Evolutionary conservation across 2,888 invertebrate genomes (phyloP).

Genomic region (Drosophila falleni): DNA sequence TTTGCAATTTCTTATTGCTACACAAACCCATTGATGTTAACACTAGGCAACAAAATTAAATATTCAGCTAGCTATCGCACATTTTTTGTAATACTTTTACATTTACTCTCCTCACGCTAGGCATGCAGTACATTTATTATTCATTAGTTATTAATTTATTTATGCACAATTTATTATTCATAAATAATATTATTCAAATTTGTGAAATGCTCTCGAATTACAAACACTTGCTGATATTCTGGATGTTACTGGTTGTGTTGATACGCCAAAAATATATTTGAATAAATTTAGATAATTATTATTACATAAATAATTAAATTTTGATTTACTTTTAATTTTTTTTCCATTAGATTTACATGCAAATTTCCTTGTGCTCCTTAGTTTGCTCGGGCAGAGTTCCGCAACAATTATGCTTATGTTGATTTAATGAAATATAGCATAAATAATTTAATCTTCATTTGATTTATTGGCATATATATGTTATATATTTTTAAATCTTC

Average conservation of each 20-base stretch:
- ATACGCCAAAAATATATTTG: neutral
- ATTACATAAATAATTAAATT: neutral
- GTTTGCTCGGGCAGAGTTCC: no score
- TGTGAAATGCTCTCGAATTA: neutral
- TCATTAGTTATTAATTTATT: neutral
- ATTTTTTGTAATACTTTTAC: no score
- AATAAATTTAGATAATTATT: neutral
- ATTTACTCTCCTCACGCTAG: no score
- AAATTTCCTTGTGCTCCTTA: no score
- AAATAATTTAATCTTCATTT: no score
- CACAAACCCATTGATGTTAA: conserved; percentile 31
- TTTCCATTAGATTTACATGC: no score
- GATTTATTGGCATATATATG: no score
- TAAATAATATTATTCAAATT: neutral
- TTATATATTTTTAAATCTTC: no score
- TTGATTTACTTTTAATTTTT: no score
- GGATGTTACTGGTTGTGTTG: neutral
- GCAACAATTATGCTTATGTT: no score
- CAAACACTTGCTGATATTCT: neutral
- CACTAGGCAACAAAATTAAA: conserved; percentile 52
- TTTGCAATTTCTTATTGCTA: conserved; percentile 68
- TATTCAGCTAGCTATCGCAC: neutral
- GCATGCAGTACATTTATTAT: neutral
- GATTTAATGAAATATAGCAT: no score
- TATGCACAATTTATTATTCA: neutral